Evolutionary conservation across 2,888 invertebrate species (phyloP).

Genomic region (Aphidoletes aphidimyza): DNA sequence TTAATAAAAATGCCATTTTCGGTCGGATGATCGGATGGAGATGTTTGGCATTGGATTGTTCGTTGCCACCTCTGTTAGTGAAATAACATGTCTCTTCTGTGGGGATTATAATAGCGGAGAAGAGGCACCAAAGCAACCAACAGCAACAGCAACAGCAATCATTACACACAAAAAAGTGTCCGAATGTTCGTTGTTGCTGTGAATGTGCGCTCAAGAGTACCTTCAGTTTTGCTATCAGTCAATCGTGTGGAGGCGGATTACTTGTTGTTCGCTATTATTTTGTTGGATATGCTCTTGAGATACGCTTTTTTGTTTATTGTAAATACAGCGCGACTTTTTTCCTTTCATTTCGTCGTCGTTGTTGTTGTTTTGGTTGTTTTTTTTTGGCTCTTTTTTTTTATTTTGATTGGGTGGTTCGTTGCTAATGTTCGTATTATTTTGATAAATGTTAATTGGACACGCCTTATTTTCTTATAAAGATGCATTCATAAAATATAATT

Average conservation of each 20-base stretch:
- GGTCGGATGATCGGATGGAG: too few relatives aligned
- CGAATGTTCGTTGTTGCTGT: not conserved
- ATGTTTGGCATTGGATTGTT: too few relatives aligned
- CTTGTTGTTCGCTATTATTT: conserved; percentile 15
- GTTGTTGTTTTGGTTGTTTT: not conserved
- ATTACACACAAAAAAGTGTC: not conserved
- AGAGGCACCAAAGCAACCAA: too few relatives aligned
- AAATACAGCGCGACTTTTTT: conserved; percentile 1
- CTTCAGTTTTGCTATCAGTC: conserved; percentile 46
- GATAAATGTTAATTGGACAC: conserved; percentile 59
- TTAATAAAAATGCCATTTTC: too few relatives aligned
- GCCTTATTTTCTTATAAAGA: conserved; percentile 57
- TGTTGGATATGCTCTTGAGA: conserved; percentile 33
- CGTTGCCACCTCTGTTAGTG: too few relatives aligned
- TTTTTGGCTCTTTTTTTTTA: not conserved
- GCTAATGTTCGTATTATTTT: conserved; percentile 57
- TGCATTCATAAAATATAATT: conserved; percentile 55
- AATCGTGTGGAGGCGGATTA: conserved; percentile 53
- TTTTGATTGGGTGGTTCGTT: conserved; percentile 53
- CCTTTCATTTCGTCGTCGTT: not conserved
- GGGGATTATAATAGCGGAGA: too few relatives aligned
- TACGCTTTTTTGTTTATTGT: conserved; percentile 16
- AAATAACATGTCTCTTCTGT: conserved; percentile 19
- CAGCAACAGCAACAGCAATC: too few relatives aligned
- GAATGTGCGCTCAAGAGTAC: not conserved